A percentile compares a stretch with the other conserved stretches of the same genome.
phyloP scores from a whole-genome alignment of 2,113 vertebrate genomes.

The Panthera tigris region DNA sequence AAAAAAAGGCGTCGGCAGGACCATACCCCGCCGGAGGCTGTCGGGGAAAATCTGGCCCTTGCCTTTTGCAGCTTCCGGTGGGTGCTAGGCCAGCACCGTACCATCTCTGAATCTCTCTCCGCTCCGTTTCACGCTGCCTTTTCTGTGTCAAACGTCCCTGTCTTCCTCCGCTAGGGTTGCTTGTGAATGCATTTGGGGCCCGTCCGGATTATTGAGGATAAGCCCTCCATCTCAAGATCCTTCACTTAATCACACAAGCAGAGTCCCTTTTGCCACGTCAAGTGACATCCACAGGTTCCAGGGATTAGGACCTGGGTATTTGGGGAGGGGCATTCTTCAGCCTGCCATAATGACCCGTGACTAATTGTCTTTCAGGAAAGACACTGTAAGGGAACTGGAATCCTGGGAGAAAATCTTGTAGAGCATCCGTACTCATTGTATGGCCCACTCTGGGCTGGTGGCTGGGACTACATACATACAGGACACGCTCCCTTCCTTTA shows the following conservation, averaged over 20 bases:
- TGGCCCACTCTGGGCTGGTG: background rate
- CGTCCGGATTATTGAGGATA: background rate
- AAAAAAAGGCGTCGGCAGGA: background rate
- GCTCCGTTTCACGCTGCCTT: background rate
- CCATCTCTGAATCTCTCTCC: background rate
- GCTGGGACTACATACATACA: rapidly evolving
- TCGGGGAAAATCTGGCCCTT: background rate
- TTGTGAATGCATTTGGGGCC: background rate
- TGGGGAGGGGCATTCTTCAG: background rate
- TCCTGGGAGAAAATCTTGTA: background rate
- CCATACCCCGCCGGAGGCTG: background rate
- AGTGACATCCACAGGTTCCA: background rate
- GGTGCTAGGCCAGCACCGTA: background rate
- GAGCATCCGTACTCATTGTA: background rate
- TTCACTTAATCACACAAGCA: background rate
- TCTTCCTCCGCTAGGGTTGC: background rate
- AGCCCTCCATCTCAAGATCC: background rate
- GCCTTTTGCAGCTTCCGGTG: background rate
- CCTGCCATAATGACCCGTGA: background rate
- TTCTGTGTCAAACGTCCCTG: background rate
- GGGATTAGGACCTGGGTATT: background rate
- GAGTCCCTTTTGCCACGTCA: background rate
- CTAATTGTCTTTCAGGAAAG: background rate
- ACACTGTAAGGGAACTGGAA: background rate
- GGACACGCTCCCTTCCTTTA: background rate